Base-by-base conservation (phyloP, 92 coral and sea anemone species). In the Porites evermanni region DNA sequence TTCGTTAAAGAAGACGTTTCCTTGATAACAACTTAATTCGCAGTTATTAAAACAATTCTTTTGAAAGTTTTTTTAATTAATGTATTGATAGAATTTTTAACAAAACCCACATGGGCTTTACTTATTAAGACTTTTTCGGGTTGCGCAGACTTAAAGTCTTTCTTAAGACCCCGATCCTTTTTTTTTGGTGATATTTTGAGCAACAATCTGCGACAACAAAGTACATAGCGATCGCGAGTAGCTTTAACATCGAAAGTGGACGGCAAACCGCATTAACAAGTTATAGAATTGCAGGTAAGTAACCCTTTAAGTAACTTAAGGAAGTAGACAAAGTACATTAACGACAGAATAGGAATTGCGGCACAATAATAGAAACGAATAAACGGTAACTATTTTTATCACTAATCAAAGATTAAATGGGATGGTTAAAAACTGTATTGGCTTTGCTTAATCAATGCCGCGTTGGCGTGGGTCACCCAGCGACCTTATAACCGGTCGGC, bases 71-170 rank as follows among this genome's bases (percentile, higher is more conserved):
- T 26, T 14, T 56, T 18, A 16, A 13, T 32, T 70, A 68, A 38
- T 29, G 59, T 32, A 63, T 21, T 51, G 18, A 65, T 32, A 68
- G 74, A 65, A 66, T 12, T 44, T 78, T 24, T 38, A 63, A 66
- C 70, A 78, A 64, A 66, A 16, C 80, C 67, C 80, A 38, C 17
- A 79, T 44, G 61, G 59, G 67, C 14, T 74, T 79, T 47, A 24
- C 14, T 68, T 11, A 64, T 66, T 53, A 32, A 50, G 53, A 32
- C 3, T 54, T 63, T 11, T 66, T 64, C 9, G 21, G 4, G 3
- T 51, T 11, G 12, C 16, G 19, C 78, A 38, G 56, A 74, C n/a
- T 10, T 10, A 7, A 21, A 77, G 50, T 2, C 12, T 59, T 77
- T 61, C 2, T 69, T 8, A 1, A 32, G n/a, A 44, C 53, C 19